Evolutionary conservation across 64 coral and sea anemone genomes (phyloP).

Genomic region (Porites australiensis): DNA sequence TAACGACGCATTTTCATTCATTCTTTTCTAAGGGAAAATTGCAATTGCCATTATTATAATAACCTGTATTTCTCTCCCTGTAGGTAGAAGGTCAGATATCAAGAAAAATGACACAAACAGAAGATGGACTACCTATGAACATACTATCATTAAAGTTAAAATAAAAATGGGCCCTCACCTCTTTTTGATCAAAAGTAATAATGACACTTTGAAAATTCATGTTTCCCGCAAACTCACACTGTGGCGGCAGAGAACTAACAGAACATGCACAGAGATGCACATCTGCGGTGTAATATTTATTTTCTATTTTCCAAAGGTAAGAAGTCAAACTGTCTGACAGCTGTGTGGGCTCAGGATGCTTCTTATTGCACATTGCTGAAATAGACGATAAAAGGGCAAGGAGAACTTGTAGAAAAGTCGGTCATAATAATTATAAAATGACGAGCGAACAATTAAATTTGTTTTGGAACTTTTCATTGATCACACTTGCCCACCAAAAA

Average conservation of each 20-base stretch:
- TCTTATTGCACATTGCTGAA: conserved; percentile 4
- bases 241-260: conserved; percentile 27
- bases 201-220: conserved; percentile 63
- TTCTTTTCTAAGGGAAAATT: no score
- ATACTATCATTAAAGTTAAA: background rate
- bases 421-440: background rate
- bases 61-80: no score
- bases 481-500: background rate
- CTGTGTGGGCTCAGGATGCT: background rate
- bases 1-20: no score
- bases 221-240: conserved; percentile 45
- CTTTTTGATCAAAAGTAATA: conserved; percentile 65
- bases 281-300: conserved; percentile 57
- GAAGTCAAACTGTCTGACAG: conserved; percentile 15
- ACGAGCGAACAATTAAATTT: no score
- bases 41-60: no score
- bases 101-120: no score
- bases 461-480: background rate
- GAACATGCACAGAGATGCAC: conserved; percentile 15
- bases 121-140: no score
- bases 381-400: background rate
- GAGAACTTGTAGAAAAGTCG: background rate
- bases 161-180: background rate
- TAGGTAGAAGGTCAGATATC: no score
- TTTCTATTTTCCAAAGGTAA: conserved; percentile 50